Percentiles rank a stretch among this genome's conserved stretches.
Evolutionary conservation across 2,888 invertebrate genomes (phyloP).

Genomic region (Nemotelus pantherinus): DNA sequence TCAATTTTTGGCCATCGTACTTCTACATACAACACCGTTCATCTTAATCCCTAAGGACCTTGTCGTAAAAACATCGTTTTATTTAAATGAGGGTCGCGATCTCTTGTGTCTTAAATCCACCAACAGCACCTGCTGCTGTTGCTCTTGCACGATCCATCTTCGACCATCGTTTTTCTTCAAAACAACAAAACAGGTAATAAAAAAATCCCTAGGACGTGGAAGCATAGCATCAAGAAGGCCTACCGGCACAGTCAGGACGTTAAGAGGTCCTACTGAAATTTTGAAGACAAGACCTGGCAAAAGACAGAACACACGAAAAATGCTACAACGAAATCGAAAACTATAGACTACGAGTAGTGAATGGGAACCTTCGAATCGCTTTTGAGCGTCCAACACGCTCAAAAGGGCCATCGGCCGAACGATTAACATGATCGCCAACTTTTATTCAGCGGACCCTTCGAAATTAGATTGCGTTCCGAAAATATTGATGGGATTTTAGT

Average conservation of each 20-base stretch:
- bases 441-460: not conserved
- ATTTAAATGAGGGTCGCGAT: constrained; percentile 38
- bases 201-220: constrained; percentile 16
- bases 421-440: too few species aligned
- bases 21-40: not conserved
- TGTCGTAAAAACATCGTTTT: constrained; percentile 28
- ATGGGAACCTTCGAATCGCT: too few species aligned
- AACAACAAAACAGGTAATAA: constrained; percentile 12
- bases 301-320: constrained; percentile 10
- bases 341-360: too few species aligned
- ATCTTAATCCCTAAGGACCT: constrained; percentile 35
- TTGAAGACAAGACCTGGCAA: not conserved
- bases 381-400: too few species aligned
- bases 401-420: too few species aligned
- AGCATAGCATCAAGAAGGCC: constrained; percentile 1
- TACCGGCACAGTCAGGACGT: not conserved
- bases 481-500: not conserved
- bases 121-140: constrained; percentile 30
- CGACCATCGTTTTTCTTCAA: not conserved
- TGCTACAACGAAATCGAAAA: too few species aligned
- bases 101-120: constrained; percentile 29
- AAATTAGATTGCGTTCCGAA: not conserved
- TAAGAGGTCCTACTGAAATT: constrained; percentile 15
- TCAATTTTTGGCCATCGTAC: constrained; percentile 17
- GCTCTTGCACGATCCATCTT: constrained; percentile 35